phyloP scores from a whole-genome alignment of 2,888 invertebrate genomes.

The Metopia argyrocephala region DNA sequence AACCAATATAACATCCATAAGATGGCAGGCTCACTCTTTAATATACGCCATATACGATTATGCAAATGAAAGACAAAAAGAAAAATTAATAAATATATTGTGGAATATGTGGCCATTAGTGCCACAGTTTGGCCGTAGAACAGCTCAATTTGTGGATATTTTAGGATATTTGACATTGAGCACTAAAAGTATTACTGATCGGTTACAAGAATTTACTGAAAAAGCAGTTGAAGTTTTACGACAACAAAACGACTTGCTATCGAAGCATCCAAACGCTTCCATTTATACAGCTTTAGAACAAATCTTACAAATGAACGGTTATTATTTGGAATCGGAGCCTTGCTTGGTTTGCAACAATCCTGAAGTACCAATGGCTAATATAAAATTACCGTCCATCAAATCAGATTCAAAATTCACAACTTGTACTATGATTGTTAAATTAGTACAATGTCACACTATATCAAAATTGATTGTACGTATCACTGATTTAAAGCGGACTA shows the following conservation, averaged over 20 bases:
- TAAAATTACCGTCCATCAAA: constrained; percentile 95
- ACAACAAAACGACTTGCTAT: constrained; percentile 92
- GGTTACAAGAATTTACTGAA: constrained; percentile 87
- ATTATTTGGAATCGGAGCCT: constrained; percentile 97
- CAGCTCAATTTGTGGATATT: constrained; percentile 97
- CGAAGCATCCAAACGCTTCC: constrained; percentile 95
- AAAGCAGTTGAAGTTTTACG: constrained; percentile 91
- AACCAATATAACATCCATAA: constrained; percentile 93
- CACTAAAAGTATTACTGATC: constrained; percentile 84
- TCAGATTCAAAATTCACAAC: constrained; percentile 98
- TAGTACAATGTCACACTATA: constrained; percentile 96
- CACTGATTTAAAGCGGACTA: constrained; percentile 95
- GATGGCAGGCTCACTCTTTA: constrained; percentile 97
- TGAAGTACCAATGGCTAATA: constrained; percentile 93
- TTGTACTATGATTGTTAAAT: constrained; percentile 97
- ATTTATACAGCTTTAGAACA: constrained; percentile 94
- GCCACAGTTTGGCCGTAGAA: constrained; percentile 94
- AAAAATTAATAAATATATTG: constrained; percentile 87
- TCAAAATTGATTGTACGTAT: constrained; percentile 95
- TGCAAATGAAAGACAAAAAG: constrained; percentile 87
- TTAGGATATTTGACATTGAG: constrained; percentile 96
- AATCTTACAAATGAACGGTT: constrained; percentile 97
- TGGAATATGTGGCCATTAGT: constrained; percentile 96
- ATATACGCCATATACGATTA: constrained; percentile 91
- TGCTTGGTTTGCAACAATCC: constrained; percentile 99